Percentiles rank a stretch among this genome's conserved stretches.
Conservation (phyloP, 2,797 vertebrate genomes). For the Lacerta viridis region DNA sequence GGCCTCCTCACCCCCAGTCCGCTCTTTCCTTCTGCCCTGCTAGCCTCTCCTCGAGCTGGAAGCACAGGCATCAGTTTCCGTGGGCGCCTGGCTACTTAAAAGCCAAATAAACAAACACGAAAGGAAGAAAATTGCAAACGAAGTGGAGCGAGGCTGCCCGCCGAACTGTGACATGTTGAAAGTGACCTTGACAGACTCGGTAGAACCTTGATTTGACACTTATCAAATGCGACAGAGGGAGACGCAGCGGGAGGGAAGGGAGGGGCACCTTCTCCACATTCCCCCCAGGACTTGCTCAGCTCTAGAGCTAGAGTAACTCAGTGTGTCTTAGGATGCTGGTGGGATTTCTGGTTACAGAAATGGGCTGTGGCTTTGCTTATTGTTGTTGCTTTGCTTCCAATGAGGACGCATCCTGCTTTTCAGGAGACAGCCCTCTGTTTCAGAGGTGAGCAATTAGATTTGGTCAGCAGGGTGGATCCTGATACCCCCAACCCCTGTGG, state of each 20-base stretch:
- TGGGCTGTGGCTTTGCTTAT: background rate
- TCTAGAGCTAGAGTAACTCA: background rate
- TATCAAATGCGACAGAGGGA: conserved; percentile 21
- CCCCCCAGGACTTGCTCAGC: background rate
- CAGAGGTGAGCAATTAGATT: too few species aligned
- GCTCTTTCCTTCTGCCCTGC: background rate
- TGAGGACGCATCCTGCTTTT: too few species aligned
- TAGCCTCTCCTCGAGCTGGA: background rate
- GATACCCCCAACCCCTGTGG: too few species aligned
- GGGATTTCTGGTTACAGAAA: background rate
- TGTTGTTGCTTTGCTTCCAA: background rate
- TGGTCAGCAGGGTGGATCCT: too few species aligned
- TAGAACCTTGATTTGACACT: conserved; percentile 20
- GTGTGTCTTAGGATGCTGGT: background rate
- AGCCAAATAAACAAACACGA: conserved; percentile 14
- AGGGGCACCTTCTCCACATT: background rate
- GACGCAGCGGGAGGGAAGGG: background rate
- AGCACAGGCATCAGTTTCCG: background rate
- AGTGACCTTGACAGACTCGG: conserved; percentile 25
- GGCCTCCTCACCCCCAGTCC: background rate
- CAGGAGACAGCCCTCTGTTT: too few species aligned
- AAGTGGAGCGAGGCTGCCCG: background rate
- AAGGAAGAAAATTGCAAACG: conserved; percentile 18
- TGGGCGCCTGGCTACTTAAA: background rate
- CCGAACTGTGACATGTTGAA: conserved; percentile 14